These are phyloP conservation scores for Stegostoma tigrinum DNA, from an alignment of 2,113 vertebrate species.

Conservation along the genomic window DNA sequence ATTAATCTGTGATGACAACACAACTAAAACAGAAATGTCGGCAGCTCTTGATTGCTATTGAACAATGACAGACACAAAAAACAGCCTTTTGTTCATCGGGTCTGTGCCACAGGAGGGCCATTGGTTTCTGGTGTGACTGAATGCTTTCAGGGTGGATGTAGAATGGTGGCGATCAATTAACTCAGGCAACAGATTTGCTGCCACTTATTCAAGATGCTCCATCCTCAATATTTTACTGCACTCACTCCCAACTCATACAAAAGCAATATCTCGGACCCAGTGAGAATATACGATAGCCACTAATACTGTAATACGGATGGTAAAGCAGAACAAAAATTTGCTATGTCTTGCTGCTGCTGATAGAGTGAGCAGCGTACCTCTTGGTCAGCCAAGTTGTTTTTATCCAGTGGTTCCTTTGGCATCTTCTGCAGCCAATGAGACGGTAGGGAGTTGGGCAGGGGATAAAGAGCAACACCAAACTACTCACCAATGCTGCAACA, in stretches of 20 bases:
- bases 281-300: background rate
- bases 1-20: too few species aligned
- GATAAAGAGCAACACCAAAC: too few species aligned
- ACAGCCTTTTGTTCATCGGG: background rate
- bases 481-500: background rate
- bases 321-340: background rate
- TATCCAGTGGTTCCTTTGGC: background rate
- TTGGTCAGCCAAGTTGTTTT: background rate
- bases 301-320: background rate
- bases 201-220: background rate
- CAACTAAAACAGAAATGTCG: too few species aligned
- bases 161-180: background rate
- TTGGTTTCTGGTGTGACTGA: background rate
- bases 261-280: background rate
- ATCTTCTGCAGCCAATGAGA: background rate
- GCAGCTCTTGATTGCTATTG: background rate
- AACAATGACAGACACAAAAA: background rate
- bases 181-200: background rate
- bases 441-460: constrained; percentile 10
- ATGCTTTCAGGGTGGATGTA: background rate
- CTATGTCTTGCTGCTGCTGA: background rate
- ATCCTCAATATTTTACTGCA: background rate
- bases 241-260: background rate
- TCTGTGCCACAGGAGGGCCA: background rate
- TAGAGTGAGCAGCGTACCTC: background rate